Evolutionary conservation across 2,888 invertebrate species (phyloP).

Genomic region (Microplitis manilae): DNA sequence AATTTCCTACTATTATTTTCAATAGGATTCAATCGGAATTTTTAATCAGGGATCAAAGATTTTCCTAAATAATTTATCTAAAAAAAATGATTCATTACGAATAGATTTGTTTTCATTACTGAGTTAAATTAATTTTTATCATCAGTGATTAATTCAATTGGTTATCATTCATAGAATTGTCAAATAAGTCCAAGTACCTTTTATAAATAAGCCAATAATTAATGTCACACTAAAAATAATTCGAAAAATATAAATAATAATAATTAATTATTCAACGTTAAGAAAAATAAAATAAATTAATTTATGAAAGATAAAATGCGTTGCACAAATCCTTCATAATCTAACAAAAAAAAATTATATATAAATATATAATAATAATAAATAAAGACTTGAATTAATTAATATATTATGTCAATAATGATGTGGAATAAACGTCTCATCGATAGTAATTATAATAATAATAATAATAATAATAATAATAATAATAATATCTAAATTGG

Average conservation of each 20-base stretch:
- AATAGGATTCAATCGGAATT: too few species aligned
- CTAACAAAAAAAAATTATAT: neutral
- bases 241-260: neutral
- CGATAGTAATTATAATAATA: slow-evolving; percentile 23
- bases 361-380: neutral
- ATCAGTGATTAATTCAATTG: neutral
- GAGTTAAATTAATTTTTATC: neutral
- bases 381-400: neutral
- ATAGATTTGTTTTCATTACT: too few species aligned
- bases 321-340: neutral
- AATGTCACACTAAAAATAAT: neutral
- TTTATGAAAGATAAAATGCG: neutral
- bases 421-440: neutral
- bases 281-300: neutral
- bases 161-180: neutral
- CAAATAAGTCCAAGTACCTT: neutral
- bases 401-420: neutral
- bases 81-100: too few species aligned
- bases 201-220: neutral
- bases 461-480: slow-evolving; percentile 21
- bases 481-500: slow-evolving; percentile 14
- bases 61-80: too few species aligned
- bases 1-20: too few species aligned
- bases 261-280: neutral
- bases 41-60: too few species aligned